Evolutionary conservation across 2,113 vertebrate genomes (phyloP).

Genomic region (Hydrochoerus hydrochaeris): DNA sequence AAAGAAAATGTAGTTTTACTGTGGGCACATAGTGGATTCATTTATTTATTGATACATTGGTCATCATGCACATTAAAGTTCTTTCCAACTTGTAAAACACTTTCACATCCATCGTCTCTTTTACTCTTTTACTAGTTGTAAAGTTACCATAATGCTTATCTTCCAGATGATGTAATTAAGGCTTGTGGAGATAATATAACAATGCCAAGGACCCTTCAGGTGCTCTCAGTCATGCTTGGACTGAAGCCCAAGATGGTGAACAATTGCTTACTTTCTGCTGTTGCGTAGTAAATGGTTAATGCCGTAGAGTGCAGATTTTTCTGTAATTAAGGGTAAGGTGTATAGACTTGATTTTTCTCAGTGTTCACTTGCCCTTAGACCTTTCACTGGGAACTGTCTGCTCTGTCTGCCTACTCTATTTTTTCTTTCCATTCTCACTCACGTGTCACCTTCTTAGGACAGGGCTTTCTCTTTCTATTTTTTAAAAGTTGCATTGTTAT

Average conservation of each 20-base stretch:
- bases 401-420: background rate
- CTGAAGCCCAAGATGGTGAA: background rate
- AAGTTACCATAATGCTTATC: background rate
- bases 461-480: background rate
- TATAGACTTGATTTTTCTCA: background rate
- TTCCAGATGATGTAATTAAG: background rate
- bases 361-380: background rate
- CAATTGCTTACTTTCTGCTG: background rate
- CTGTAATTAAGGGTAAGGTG: background rate
- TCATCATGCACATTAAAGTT: background rate
- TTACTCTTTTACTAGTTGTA: background rate
- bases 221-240: background rate
- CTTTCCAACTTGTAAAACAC: slow-evolving; percentile 7
- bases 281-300: background rate
- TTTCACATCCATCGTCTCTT: background rate
- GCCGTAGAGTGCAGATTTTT: background rate
- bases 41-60: background rate
- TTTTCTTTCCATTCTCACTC: background rate
- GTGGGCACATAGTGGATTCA: background rate
- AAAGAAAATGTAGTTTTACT: background rate
- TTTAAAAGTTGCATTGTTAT: background rate
- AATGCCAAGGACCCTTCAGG: background rate
- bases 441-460: background rate
- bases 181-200: background rate
- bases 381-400: background rate